A percentile compares a stretch with the other conserved stretches of the same genome.
Evolutionary conservation across 37 sponge, comb jelly and placozoan species (phyloP).

Genomic region (Tethya wilhelma): DNA sequence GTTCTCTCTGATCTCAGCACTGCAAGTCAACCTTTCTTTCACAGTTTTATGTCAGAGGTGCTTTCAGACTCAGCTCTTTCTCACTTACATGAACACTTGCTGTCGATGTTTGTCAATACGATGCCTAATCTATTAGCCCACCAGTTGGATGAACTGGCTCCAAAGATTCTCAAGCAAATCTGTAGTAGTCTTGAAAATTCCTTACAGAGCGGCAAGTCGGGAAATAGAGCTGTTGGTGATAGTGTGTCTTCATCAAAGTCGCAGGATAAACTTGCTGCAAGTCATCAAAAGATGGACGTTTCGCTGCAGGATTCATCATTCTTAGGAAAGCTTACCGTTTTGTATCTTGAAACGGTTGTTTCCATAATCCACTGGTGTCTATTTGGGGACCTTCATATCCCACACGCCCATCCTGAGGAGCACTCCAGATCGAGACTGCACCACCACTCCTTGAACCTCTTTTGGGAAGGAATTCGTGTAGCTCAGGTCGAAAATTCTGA

Average conservation of each 20-base stretch:
- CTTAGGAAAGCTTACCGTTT: background rate
- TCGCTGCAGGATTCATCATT: background rate
- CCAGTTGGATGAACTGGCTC: conserved; percentile 42
- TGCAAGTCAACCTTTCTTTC: conserved; percentile 56
- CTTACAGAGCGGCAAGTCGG: background rate
- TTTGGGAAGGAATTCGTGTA: conserved; percentile 6
- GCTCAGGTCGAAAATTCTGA: background rate
- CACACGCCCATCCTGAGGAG: background rate
- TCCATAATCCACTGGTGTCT: conserved; percentile 36
- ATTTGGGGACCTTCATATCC: background rate
- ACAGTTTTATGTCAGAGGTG: conserved; percentile 8
- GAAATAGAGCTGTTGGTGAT: background rate
- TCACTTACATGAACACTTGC: conserved; percentile 24
- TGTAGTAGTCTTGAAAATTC: conserved; percentile 18
- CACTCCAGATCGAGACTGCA: background rate
- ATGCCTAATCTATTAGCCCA: conserved; percentile 32
- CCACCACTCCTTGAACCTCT: conserved; percentile 14
- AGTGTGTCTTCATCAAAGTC: background rate
- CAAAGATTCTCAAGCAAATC: conserved; percentile 32
- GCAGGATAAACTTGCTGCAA: too few species aligned
- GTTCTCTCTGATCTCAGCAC: conserved; percentile 27
- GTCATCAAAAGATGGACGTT: background rate
- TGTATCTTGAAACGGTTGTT: conserved; percentile 17
- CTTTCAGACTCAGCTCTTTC: conserved; percentile 12
- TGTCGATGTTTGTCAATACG: conserved; percentile 21